Evolutionary conservation across 2,888 invertebrate species (phyloP).

Genomic region (Fissipunctia ypsillon): DNA sequence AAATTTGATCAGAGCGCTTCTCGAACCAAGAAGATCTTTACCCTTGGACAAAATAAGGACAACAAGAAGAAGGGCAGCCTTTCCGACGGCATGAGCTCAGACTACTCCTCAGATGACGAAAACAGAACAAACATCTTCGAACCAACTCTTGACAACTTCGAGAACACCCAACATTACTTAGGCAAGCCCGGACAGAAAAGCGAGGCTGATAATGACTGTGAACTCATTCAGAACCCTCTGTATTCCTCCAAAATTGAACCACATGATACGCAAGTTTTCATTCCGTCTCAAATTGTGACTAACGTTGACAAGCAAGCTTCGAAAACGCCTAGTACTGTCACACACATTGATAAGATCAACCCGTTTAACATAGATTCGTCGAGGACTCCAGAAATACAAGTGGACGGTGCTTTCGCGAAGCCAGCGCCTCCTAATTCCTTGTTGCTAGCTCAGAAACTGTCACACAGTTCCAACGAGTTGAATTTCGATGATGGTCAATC

Average conservation of each 20-base stretch:
- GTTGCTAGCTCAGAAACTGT: constrained; percentile 91
- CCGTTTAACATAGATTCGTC: constrained; percentile 79
- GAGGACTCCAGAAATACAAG: constrained; percentile 92
- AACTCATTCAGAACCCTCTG: constrained; percentile 86
- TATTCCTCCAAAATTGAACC: constrained; percentile 88
- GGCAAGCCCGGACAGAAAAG: constrained; percentile 77
- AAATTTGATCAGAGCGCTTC: constrained; percentile 86
- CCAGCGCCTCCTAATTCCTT: constrained; percentile 89
- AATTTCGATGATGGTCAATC: constrained; percentile 81
- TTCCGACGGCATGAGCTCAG: constrained; percentile 91
- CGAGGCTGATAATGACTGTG: constrained; percentile 83
- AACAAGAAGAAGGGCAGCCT: constrained; percentile 92
- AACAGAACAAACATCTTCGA: constrained; percentile 87
- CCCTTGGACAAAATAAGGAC: constrained; percentile 84
- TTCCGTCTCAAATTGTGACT: constrained; percentile 89
- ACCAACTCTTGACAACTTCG: constrained; percentile 88
- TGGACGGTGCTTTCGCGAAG: constrained; percentile 83
- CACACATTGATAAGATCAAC: constrained; percentile 75
- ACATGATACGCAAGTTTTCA: constrained; percentile 87
- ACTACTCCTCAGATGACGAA: constrained; percentile 90
- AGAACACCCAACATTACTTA: constrained; percentile 87
- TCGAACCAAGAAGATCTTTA: constrained; percentile 88
- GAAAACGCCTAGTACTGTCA: constrained; percentile 82
- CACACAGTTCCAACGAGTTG: constrained; percentile 93
- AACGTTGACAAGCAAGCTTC: constrained; percentile 71